phyloP scores from a whole-genome alignment of 2,888 invertebrate species.

The Dimorphilus gyrociliatus region DNA sequence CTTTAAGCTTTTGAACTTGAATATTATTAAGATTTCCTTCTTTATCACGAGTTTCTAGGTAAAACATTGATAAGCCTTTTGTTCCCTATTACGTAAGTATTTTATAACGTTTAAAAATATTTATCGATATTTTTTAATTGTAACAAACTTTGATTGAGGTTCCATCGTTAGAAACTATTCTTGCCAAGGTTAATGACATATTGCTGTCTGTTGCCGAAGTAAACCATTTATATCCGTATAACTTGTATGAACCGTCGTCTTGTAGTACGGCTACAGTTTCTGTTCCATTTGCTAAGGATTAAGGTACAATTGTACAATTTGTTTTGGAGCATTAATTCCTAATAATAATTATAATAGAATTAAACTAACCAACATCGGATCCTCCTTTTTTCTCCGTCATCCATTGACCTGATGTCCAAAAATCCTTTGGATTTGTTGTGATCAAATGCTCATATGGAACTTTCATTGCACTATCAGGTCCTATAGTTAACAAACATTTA shows the following conservation, averaged over 20 bases:
- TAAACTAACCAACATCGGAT: conserved; percentile 42
- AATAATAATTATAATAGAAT: no score
- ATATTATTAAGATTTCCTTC: conserved; percentile 41
- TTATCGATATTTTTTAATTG: no score
- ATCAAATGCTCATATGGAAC: conserved; percentile 31
- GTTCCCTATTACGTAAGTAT: conserved; percentile 36
- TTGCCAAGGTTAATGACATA: conserved; percentile 43
- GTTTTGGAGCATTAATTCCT: no score
- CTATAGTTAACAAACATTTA: conserved; percentile 17
- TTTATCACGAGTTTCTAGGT: conserved; percentile 35
- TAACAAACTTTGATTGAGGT: conserved; percentile 14
- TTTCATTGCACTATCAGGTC: conserved; percentile 13
- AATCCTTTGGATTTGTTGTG: conserved; percentile 36
- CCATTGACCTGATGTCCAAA: conserved; percentile 49
- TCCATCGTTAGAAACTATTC: conserved; percentile 37
- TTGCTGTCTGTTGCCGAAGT: conserved; percentile 45
- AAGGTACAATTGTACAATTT: neutral
- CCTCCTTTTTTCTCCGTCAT: conserved; percentile 46
- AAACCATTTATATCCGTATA: conserved; percentile 47
- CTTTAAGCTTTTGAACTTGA: conserved; percentile 42
- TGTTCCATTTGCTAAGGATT: conserved; percentile 36
- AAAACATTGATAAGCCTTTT: conserved; percentile 42
- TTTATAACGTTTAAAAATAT: no score
- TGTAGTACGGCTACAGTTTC: conserved; percentile 40
- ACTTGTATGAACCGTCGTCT: conserved; percentile 31